Percentiles rank a stretch among this genome's conserved stretches.
Evolutionary conservation across 2,797 vertebrate species (phyloP).

Genomic region (Strix occidentalis): DNA sequence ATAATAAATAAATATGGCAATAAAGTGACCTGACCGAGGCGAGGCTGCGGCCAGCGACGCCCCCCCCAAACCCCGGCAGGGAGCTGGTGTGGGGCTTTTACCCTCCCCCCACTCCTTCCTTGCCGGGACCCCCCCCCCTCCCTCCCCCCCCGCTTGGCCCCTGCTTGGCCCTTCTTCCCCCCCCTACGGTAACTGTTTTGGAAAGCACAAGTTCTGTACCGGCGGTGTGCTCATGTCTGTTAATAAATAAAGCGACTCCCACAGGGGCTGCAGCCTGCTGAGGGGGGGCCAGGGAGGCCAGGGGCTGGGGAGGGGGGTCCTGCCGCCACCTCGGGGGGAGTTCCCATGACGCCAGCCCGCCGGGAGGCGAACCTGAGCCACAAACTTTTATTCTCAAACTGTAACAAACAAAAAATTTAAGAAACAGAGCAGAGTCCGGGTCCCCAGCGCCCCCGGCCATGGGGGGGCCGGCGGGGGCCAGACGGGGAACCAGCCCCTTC

Average conservation of each 20-base stretch:
- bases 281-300: background rate
- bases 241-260: conserved; percentile 85
- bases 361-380: conserved; percentile 56
- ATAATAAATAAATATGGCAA: conserved; percentile 74
- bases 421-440: conserved; percentile 74
- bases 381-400: conserved; percentile 84
- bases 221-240: conserved; percentile 88
- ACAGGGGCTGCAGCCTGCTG: conserved; percentile 25
- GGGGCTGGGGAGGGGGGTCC: background rate
- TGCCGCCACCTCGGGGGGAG: background rate
- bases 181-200: conserved; percentile 77
- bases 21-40: conserved; percentile 70
- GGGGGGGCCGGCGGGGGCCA: background rate
- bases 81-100: conserved; percentile 22
- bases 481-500: conserved; percentile 64
- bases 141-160: conserved; percentile 24
- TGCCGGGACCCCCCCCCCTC: conserved; percentile 5
- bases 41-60: conserved; percentile 66
- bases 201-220: conserved; percentile 91
- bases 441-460: conserved; percentile 14
- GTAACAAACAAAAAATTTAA: conserved; percentile 79
- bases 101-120: conserved; percentile 42
- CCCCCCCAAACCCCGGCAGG: background rate
- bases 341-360: background rate
- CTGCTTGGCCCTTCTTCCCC: conserved; percentile 77